Evolutionary conservation across 2,113 vertebrate species (phyloP).

Genomic region (Struthio camelus): DNA sequence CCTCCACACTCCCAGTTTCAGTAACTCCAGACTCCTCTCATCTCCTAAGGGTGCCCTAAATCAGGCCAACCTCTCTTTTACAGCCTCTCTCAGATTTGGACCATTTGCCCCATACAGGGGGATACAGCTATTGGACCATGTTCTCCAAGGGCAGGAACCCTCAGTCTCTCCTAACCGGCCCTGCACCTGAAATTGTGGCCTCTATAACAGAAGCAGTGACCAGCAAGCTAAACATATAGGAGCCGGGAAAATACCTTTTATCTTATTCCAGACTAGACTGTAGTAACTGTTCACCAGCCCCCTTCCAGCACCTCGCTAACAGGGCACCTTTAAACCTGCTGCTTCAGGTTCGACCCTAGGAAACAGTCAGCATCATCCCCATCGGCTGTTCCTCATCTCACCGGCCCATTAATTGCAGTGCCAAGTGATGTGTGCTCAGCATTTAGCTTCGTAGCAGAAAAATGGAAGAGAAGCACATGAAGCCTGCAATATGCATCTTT

Average conservation of each 20-base stretch:
- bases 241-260: neutral
- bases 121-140: neutral
- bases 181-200: neutral
- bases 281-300: neutral
- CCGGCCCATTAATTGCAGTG: neutral
- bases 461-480: neutral
- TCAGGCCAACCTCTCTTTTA: neutral
- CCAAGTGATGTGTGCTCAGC: neutral
- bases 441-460: neutral
- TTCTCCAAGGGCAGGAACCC: neutral
- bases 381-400: neutral
- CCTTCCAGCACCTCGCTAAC: neutral
- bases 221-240: neutral
- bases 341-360: neutral
- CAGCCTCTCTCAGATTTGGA: neutral
- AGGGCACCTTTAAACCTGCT: neutral
- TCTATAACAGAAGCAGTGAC: neutral
- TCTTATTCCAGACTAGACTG: neutral
- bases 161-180: neutral
- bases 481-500: neutral
- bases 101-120: neutral
- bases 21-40: neutral
- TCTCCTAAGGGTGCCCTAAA: neutral
- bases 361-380: neutral
- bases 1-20: neutral